These are phyloP conservation scores for Cephus pygmeus DNA, from an alignment of 2,888 invertebrate genomes.

Conservation along the genomic window DNA sequence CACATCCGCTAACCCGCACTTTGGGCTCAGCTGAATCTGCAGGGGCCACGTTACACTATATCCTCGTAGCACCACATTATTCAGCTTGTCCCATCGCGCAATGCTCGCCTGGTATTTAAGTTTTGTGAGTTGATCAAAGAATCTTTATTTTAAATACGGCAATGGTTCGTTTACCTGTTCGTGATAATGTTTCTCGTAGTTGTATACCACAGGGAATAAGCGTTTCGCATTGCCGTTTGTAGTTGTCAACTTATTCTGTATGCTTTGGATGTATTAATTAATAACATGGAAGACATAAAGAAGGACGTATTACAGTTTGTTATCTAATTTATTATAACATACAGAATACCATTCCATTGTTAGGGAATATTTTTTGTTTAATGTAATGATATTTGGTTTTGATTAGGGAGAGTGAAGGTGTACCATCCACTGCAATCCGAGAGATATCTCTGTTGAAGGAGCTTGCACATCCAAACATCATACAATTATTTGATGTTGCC, in stretches of 20 bases:
- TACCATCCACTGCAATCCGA: conserved; percentile 96
- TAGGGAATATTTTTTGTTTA: not conserved
- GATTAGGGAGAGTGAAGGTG: conserved; percentile 91
- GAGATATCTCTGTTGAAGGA: conserved; percentile 95
- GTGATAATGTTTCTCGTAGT: not conserved
- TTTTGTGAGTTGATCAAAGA: not conserved
- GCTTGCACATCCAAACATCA: conserved; percentile 89
- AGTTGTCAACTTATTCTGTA: not conserved
- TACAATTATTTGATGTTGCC: conserved; percentile 90
- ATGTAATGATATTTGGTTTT: conserved; percentile 23
- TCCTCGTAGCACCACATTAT: conserved; percentile 78
- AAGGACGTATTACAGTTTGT: not conserved
- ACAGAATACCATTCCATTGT: not conserved
- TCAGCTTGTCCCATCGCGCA: conserved; percentile 71
- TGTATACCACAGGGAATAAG: not conserved
- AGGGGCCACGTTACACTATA: conserved; percentile 69
- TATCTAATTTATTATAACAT: not conserved
- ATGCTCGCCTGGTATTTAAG: conserved; percentile 43
- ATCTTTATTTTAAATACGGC: not conserved
- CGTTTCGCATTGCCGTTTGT: conserved; percentile 1
- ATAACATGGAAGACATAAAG: not conserved
- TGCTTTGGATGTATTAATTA: conserved; percentile 4
- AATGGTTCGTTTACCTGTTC: not conserved
- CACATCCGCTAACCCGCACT: conserved; percentile 47
- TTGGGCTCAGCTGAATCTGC: conserved; percentile 70